A percentile compares a stretch with the other conserved stretches of the same genome.
Conservation (phyloP, 2,113 vertebrate genomes). For the Cryptotis parvus region DNA sequence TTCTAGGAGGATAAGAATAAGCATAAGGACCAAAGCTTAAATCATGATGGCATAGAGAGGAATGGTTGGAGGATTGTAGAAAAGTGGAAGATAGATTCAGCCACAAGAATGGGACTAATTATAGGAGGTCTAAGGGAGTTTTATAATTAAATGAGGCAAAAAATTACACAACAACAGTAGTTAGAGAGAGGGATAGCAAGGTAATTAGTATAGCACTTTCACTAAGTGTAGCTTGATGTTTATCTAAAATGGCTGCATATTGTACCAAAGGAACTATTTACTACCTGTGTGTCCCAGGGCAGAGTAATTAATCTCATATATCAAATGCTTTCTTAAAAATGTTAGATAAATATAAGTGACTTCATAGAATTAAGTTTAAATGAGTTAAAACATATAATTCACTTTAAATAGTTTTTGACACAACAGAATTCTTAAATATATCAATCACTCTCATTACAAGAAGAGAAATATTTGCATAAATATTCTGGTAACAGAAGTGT, state of each 20-base stretch:
- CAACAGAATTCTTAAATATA: too few relatives aligned
- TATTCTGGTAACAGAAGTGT: neutral
- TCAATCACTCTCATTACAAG: conserved; percentile 17
- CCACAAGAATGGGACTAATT: neutral
- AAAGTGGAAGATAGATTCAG: neutral
- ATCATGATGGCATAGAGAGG: neutral
- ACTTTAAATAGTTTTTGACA: neutral
- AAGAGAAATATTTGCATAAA: conserved; percentile 12
- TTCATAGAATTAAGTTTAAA: neutral
- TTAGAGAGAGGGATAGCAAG: neutral
- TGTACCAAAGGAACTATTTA: neutral
- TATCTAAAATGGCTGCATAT: too few relatives aligned
- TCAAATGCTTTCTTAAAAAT: neutral
- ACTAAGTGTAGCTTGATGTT: too few relatives aligned
- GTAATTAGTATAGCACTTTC: neutral
- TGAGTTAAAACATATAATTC: neutral
- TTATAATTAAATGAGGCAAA: too few relatives aligned
- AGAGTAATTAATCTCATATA: neutral
- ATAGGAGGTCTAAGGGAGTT: too few relatives aligned
- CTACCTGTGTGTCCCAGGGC: neutral
- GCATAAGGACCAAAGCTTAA: neutral
- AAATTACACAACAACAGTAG: too few relatives aligned
- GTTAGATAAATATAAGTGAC: neutral
- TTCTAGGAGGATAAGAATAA: too few relatives aligned
- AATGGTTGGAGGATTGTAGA: neutral